phyloP scores from a whole-genome alignment of 2,888 invertebrate genomes.

The Diachrysia chrysitis region DNA sequence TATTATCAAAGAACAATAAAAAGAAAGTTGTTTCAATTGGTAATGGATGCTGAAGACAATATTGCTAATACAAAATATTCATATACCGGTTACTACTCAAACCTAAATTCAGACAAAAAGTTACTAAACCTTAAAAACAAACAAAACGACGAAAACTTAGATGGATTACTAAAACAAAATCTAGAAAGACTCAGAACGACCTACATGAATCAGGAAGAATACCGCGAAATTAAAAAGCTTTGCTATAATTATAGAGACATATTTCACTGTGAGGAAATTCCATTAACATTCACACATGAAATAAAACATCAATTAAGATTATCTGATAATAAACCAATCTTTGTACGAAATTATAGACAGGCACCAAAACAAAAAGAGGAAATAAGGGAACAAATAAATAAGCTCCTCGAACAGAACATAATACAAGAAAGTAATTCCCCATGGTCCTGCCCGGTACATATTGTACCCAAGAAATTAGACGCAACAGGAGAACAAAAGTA shows the following conservation, averaged over 20 bases:
- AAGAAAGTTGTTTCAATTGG: constrained; percentile 51
- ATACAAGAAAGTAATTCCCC: constrained; percentile 25
- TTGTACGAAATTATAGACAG: constrained; percentile 38
- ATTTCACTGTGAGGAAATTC: constrained; percentile 62
- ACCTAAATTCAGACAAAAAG: constrained; percentile 20
- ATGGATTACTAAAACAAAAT: constrained; percentile 35
- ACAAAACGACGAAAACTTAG: neutral
- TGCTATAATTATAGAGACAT: constrained; percentile 63
- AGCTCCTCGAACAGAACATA: constrained; percentile 22
- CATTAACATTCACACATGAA: constrained; percentile 60
- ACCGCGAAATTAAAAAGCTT: constrained; percentile 50
- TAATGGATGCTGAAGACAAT: constrained; percentile 52
- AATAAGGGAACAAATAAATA: constrained; percentile 24
- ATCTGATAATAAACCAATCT: constrained; percentile 51
- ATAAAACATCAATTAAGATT: constrained; percentile 67
- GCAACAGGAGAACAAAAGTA: constrained; percentile 23
- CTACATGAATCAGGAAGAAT: constrained; percentile 65
- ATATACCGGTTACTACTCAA: constrained; percentile 40
- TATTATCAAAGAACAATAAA: constrained; percentile 50
- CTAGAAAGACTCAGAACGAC: constrained; percentile 36
- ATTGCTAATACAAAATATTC: constrained; percentile 47
- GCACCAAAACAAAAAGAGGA: constrained; percentile 37
- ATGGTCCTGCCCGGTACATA: constrained; percentile 24
- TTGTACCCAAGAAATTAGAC: constrained; percentile 24
- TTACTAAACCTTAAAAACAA: constrained; percentile 3